Conservation (phyloP, 1,140 invertebrate genomes). For the Cyrtorhinus lividipennis region DNA sequence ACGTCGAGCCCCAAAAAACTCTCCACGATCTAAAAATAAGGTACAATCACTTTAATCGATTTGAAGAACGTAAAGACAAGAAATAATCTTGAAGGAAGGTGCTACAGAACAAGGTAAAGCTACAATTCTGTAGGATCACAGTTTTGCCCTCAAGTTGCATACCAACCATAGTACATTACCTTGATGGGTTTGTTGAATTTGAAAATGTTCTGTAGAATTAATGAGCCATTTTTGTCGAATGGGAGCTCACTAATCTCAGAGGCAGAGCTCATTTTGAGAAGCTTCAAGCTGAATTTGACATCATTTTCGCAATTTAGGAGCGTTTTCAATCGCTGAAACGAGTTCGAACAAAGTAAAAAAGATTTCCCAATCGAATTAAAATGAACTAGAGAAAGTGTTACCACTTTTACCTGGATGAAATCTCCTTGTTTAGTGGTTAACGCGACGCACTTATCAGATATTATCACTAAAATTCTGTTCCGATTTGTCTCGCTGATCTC, state of each 20-base stretch:
- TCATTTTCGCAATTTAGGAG: too few relatives aligned
- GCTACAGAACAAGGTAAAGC: too few relatives aligned
- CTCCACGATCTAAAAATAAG: neutral
- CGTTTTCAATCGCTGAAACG: neutral
- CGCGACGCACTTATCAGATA: neutral
- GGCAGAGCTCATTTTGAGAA: too few relatives aligned
- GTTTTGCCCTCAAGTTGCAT: neutral
- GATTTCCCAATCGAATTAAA: neutral
- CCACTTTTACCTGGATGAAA: constrained; percentile 1
- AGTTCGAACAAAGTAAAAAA: neutral
- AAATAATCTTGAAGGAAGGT: too few relatives aligned
- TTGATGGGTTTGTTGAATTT: constrained; percentile 22
- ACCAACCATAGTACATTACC: constrained; percentile 11
- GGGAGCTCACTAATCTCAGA: neutral
- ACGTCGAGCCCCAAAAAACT: neutral
- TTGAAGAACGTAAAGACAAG: too few relatives aligned
- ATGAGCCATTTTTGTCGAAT: constrained; percentile 18
- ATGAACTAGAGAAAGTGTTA: too few relatives aligned
- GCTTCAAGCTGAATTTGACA: too few relatives aligned
- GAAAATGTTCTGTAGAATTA: constrained; percentile 21
- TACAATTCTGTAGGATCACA: too few relatives aligned
- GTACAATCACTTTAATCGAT: too few relatives aligned
- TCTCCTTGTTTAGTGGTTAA: neutral
- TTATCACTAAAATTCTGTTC: neutral
- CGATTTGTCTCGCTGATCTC: neutral